phyloP scores from a whole-genome alignment of 1,140 invertebrate species.

The Aphidius gifuensis region DNA sequence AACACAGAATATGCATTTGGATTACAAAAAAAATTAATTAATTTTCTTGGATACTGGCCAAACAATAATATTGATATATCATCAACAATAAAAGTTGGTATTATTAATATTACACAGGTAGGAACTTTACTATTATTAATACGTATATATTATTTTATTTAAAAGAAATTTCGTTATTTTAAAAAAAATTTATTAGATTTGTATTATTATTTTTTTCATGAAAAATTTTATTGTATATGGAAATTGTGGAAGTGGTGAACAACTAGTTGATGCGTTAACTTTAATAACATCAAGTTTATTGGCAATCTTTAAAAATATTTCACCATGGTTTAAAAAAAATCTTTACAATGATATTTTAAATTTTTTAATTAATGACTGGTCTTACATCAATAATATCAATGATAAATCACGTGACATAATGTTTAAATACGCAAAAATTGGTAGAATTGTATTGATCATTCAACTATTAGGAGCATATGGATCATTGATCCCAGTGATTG shows the following conservation, averaged over 20 bases:
- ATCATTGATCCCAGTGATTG: constrained; percentile 9
- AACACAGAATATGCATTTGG: constrained; percentile 5
- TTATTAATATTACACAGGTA: constrained; percentile 3
- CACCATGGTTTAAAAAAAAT: background rate
- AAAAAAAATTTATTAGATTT: no score
- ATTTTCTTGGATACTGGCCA: background rate
- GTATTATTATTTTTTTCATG: background rate
- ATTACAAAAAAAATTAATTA: background rate
- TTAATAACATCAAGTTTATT: constrained; percentile 10
- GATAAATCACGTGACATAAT: constrained; percentile 5
- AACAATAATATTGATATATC: background rate
- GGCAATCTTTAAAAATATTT: constrained; percentile 20
- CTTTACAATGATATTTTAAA: constrained; percentile 16
- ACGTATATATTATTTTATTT: background rate
- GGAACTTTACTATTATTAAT: background rate
- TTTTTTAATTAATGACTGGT: constrained; percentile 21
- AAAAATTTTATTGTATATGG: constrained; percentile 11
- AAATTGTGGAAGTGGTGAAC: constrained; percentile 16
- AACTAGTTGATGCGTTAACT: constrained; percentile 19
- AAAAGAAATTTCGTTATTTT: no score
- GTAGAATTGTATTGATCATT: constrained; percentile 18
- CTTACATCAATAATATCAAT: background rate
- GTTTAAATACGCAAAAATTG: constrained; percentile 17
- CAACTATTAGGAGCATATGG: constrained; percentile 19
- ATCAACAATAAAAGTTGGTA: background rate